Evolutionary conservation across 2,888 invertebrate genomes (phyloP).

Genomic region (Aphrophora alni): DNA sequence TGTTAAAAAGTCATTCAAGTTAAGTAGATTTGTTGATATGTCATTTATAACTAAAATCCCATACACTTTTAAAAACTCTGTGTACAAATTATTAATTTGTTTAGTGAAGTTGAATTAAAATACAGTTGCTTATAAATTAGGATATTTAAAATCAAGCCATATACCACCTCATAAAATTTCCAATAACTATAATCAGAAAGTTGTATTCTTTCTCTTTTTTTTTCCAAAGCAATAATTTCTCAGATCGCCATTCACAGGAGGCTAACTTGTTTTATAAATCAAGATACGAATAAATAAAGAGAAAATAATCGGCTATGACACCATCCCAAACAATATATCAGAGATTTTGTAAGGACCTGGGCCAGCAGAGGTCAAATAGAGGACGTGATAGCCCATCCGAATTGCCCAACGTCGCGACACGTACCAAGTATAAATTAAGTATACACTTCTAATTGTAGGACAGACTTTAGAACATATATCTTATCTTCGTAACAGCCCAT

Average conservation of each 20-base stretch:
- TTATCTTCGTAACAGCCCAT: neutral
- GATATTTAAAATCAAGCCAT: no score
- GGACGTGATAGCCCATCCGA: neutral
- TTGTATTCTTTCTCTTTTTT: no score
- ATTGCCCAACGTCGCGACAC: neutral
- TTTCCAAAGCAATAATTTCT: neutral
- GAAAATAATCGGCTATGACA: neutral
- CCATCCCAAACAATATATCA: neutral
- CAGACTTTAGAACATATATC: neutral
- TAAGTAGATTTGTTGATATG: no score
- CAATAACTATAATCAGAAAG: neutral
- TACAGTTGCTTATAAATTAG: no score
- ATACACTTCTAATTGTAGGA: neutral
- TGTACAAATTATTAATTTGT: no score
- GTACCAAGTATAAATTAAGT: neutral
- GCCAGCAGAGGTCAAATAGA: neutral
- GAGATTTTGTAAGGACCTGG: neutral
- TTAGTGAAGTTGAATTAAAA: no score
- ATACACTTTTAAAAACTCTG: no score
- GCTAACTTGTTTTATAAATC: neutral
- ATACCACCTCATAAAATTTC: no score
- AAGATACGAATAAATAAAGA: neutral
- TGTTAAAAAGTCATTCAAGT: no score
- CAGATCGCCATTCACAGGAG: neutral
- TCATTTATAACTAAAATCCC: no score